phyloP scores from a whole-genome alignment of 64 coral and sea anemone genomes.

The Hydrozoanthus tunicans region DNA sequence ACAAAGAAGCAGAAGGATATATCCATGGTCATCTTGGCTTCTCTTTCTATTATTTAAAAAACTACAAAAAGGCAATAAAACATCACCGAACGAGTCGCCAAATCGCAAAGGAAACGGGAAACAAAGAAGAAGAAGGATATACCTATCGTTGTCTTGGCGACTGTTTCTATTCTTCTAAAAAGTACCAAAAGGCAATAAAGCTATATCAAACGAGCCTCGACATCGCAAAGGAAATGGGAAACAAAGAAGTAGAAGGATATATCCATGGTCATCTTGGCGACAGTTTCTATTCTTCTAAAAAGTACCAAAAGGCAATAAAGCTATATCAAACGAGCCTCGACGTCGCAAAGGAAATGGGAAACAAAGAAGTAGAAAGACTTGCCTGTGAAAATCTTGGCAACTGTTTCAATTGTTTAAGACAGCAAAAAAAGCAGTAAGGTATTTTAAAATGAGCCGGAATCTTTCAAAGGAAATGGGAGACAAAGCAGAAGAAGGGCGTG shows the following conservation, averaged over 20 bases:
- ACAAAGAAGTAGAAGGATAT: background rate
- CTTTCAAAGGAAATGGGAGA: background rate
- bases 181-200: background rate
- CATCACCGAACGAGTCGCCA: background rate
- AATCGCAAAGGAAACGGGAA: background rate
- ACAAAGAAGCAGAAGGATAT: background rate
- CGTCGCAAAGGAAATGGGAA: background rate
- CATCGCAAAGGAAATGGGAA: background rate
- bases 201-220: background rate
- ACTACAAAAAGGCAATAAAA: background rate
- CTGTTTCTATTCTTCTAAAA: background rate
- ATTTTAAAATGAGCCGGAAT: background rate
- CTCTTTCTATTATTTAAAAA: background rate
- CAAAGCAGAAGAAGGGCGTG: background rate
- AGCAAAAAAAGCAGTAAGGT: background rate
- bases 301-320: background rate
- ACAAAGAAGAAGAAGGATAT: background rate
- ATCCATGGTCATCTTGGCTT: background rate
- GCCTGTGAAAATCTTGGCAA: background rate
- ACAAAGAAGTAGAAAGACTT: background rate
- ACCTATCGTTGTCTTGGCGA: background rate
- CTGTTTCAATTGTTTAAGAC: background rate
- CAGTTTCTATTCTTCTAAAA: background rate
- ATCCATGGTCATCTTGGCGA: background rate
- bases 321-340: background rate